Evolutionary conservation across 2,113 vertebrate genomes (phyloP), one percentile per base, ranked within the genome.

Genomic region (Sterna hirundo): DNA sequence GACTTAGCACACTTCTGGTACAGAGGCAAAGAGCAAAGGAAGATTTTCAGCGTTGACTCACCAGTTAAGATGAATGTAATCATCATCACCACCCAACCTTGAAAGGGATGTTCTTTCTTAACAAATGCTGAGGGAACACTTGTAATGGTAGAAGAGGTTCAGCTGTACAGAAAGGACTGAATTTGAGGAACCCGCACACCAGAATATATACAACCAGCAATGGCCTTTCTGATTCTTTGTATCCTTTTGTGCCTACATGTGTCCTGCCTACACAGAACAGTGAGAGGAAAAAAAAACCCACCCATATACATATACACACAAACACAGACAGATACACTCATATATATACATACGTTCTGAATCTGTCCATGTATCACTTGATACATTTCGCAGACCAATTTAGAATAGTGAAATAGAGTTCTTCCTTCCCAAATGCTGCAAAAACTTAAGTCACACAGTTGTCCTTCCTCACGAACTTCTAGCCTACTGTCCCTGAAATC

Each of bases 31-130:
- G 66, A 86, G 76, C 57, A 91, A 68, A 60, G 30, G 32, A 85
- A 86, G 72, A 78, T 51, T 89, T 75, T 85, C 81, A 92, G n/a
- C 22, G 10, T 15, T 95, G 85, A 95, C 76, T 76, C 79, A 90
- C 26, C 49, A 80, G 66, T 51, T 62, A 60, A 68, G 51, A 60
- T 38, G 57, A 92, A 69, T 25, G 57, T 30, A 72, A 88, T 51
- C 61, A 77, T 61, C 83, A 93, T 13, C 40, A 80, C 34, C 80
- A 74, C 16, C 38, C 54, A 88, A 0, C 23, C 25, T 20, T 81
- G 57, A 78, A 71, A 32, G 14, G 55, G 32, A 79, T 85, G 47
- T 61, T 79, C 74, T 29, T 76, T 65, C 62, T 78, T 90, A 86
- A 85, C 30, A 82, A 91, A 90, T 52, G 52, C 65, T 85, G 52